phyloP scores from a whole-genome alignment of 2,888 invertebrate genomes.

The Mystacides longicornis region DNA sequence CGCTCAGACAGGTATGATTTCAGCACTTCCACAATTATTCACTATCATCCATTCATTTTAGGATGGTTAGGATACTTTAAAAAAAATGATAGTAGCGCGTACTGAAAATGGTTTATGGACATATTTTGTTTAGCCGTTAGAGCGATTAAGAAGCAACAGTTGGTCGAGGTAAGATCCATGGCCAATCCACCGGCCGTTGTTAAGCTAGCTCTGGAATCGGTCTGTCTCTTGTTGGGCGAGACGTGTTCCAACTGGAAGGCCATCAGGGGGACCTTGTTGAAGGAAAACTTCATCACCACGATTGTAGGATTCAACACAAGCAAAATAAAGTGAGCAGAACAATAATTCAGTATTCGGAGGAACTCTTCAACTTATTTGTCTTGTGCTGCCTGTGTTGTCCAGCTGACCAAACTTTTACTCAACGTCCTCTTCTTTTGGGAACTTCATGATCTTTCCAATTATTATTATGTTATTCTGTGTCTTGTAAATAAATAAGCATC shows the following conservation, averaged over 20 bases:
- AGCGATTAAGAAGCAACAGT: conserved; percentile 92
- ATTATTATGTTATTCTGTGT: no score
- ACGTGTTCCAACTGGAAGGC: conserved; percentile 90
- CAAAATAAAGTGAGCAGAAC: conserved; percentile 65
- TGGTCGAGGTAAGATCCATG: conserved; percentile 92
- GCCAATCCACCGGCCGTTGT: conserved; percentile 89
- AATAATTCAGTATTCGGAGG: background rate
- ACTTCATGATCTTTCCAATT: no score
- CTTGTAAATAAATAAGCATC: background rate
- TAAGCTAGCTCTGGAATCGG: conserved; percentile 89
- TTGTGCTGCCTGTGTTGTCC: background rate
- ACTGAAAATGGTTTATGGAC: background rate
- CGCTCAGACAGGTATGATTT: conserved; percentile 77
- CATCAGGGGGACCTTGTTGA: conserved; percentile 83
- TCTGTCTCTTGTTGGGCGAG: conserved; percentile 88
- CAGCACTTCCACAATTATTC: background rate
- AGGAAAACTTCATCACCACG: conserved; percentile 91
- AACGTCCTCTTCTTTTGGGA: no score
- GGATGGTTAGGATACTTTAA: background rate
- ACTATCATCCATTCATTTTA: background rate
- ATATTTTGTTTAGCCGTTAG: conserved; percentile 60
- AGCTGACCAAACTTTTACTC: no score
- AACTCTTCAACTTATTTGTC: background rate
- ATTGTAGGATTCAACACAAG: conserved; percentile 94
- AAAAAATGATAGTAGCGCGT: background rate